A percentile compares a stretch with the other conserved stretches of the same genome.
Conservation (phyloP, 2,888 invertebrate genomes). For the Epirrhoe tristata region DNA sequence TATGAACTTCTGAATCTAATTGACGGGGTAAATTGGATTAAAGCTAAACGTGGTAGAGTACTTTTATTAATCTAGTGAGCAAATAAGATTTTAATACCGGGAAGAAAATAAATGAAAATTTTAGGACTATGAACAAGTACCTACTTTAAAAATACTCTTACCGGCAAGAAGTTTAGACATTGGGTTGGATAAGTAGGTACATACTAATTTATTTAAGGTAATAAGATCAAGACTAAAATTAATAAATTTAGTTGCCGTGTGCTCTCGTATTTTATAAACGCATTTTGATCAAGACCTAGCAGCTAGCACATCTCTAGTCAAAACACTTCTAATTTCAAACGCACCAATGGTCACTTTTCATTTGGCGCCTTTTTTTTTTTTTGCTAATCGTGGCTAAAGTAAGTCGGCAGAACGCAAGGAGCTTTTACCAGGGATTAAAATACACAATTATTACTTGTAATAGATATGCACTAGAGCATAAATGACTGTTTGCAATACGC, state of each 20-base stretch:
- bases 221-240: not conserved
- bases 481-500: slow-evolving; percentile 69
- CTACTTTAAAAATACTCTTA: no score
- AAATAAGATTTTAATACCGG: no score
- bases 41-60: no score
- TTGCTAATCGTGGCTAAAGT: slow-evolving; percentile 43
- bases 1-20: no score
- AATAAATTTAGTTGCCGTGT: not conserved
- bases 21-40: no score
- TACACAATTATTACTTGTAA: slow-evolving; percentile 71
- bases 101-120: no score
- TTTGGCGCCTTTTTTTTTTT: slow-evolving; percentile 61
- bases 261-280: no score
- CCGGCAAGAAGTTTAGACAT: no score
- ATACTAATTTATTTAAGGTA: not conserved
- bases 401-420: slow-evolving; percentile 58
- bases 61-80: no score
- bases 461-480: slow-evolving; percentile 83
- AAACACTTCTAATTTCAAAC: slow-evolving; percentile 56
- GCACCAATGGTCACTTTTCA: slow-evolving; percentile 65
- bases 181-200: no score
- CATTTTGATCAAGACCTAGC: not conserved
- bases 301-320: slow-evolving; percentile 36
- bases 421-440: slow-evolving; percentile 66
- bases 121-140: no score